A percentile compares a stretch with the other conserved stretches of the same genome.
phyloP scores from a whole-genome alignment of 2,113 vertebrate species.

The Hylia prasina region DNA sequence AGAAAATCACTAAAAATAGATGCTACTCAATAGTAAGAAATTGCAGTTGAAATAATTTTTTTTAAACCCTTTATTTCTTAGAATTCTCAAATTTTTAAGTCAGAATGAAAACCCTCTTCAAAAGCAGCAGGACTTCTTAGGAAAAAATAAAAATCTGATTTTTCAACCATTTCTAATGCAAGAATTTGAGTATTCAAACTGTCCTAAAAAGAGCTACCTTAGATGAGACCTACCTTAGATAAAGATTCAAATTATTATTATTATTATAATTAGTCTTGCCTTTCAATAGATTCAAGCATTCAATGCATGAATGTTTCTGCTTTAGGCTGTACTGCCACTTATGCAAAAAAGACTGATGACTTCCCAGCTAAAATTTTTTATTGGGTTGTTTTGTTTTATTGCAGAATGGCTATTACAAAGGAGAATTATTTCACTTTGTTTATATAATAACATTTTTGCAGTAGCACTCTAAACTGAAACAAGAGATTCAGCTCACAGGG shows the following conservation, averaged over 20 bases:
- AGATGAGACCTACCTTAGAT: not conserved
- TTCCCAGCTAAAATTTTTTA: not conserved
- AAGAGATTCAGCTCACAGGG: not conserved
- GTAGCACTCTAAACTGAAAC: fast-evolving
- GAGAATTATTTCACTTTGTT: not conserved
- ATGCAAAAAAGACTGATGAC: not conserved
- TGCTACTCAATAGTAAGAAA: not conserved
- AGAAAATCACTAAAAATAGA: not conserved
- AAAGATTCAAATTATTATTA: not conserved
- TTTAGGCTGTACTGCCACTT: not conserved
- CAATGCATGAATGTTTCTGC: not conserved
- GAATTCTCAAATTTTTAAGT: not conserved
- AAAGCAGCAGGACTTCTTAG: not conserved
- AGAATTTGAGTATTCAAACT: not conserved
- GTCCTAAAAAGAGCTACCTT: not conserved
- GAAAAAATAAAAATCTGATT: not conserved
- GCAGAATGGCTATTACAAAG: not conserved
- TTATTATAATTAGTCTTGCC: not conserved
- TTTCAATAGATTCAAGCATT: not conserved
- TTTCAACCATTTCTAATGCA: not conserved
- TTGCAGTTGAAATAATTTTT: not conserved
- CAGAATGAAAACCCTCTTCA: not conserved
- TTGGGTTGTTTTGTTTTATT: not conserved
- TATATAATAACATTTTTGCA: not conserved
- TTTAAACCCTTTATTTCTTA: not conserved